Evolutionary conservation across 2,888 invertebrate species (phyloP), one percentile per base, ranked within the genome.

Genomic region (Rhaphigaster nebulosa): DNA sequence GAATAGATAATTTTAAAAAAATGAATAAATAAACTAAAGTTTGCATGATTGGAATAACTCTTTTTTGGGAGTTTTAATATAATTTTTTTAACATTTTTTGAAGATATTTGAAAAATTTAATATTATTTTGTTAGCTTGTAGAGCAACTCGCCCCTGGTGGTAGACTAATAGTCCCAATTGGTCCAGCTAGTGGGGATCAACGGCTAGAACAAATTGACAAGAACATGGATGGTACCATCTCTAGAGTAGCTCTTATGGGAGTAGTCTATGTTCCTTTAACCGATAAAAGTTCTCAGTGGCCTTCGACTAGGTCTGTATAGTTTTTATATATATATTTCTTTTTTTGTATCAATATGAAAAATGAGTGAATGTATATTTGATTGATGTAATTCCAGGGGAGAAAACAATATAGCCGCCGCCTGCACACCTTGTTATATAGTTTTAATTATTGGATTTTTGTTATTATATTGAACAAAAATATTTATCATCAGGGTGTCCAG

Each of bases 191-290:
- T 60, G 97, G 97, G 0, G 96, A 97, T 93, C 99, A 99, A 94
- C 96, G 97, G 93, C 95, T 99, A 92, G 96, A 92, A 88, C 95
- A 98, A 95, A 96, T 99, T 91, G 99, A 99, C 94, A 99, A 99
- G 94, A 95, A 95, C 60, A 93, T 94, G 4, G 96, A 98, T 93
- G 99, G 99, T 15, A 95, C 96, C 56, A 95, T 98, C 10, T 95
- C 95, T 41, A 95, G 96, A 91, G 96, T 96, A 92, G 95, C 96
- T 80, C 94, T 99, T 20, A 98, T 99, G 97, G 98, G 98, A 80
- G 99, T 99, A 23, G 97, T 98, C 92, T 99, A 98, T 94, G 99
- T 99, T 60, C 99, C 99, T 0, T 95, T 99, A 87, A 99, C 99
- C 0, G 98, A 98, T 94, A 96, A 96, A 93, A 95, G 96, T 38